These are phyloP conservation scores for Semnopithecus entellus DNA, from an alignment of 2,113 vertebrate species.

Conservation along the genomic window DNA sequence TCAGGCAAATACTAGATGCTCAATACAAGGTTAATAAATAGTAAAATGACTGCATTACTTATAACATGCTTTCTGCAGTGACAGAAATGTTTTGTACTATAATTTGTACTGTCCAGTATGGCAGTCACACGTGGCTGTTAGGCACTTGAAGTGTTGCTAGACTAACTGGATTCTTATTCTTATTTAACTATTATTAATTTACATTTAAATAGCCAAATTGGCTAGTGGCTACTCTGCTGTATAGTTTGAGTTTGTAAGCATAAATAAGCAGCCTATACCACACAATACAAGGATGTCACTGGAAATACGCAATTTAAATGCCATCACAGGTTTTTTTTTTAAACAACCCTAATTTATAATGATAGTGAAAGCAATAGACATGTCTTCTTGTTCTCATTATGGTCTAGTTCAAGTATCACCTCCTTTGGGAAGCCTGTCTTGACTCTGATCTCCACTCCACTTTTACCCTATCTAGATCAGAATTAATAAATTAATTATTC, in stretches of 20 bases:
- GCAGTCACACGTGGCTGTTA: background rate
- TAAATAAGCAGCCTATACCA: background rate
- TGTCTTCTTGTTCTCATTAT: background rate
- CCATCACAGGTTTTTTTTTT: background rate
- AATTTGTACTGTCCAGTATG: background rate
- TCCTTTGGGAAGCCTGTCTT: background rate
- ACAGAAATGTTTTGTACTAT: background rate
- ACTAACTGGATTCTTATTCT: background rate
- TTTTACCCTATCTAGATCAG: background rate
- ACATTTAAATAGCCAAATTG: constrained; percentile 17
- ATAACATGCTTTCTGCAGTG: background rate
- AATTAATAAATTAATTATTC: background rate
- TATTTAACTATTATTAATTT: constrained; percentile 39
- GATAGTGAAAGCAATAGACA: background rate
- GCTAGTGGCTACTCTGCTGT: background rate
- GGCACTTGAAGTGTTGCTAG: background rate
- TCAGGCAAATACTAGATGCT: background rate
- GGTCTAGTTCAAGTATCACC: background rate
- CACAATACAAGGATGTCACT: background rate
- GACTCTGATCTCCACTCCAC: background rate
- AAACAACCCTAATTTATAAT: background rate
- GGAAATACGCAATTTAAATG: background rate
- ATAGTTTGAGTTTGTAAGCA: background rate
- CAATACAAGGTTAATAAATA: constrained; percentile 27
- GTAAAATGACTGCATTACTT: background rate